Evolutionary conservation across 2,888 invertebrate species (phyloP).

Genomic region (Dysmachus trigonus): DNA sequence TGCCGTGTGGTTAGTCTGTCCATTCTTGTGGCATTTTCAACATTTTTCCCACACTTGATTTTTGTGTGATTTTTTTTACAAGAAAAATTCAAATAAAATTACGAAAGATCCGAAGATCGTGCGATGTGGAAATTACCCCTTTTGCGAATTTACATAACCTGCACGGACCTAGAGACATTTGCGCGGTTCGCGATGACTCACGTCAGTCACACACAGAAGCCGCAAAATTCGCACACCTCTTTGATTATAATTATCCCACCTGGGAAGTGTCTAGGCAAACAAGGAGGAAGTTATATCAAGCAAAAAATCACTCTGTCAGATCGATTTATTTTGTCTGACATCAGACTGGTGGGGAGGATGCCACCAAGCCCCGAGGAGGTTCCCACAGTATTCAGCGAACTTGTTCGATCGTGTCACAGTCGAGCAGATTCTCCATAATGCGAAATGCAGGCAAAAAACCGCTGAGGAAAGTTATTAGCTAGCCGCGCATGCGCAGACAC

Average conservation of each 20-base stretch:
- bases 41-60: constrained; percentile 46
- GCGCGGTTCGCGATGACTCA: neutral
- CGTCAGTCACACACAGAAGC: neutral
- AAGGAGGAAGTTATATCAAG: neutral
- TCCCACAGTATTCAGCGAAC: constrained; percentile 42
- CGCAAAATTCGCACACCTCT: neutral
- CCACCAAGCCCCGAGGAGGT: constrained; percentile 12
- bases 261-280: constrained; percentile 1
- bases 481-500: constrained; percentile 34
- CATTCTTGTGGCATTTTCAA: constrained; percentile 13
- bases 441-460: constrained; percentile 12
- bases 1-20: constrained; percentile 5
- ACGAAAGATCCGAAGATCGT: constrained; percentile 26
- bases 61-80: neutral
- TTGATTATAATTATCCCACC: constrained; percentile 25
- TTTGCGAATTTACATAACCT: constrained; percentile 26
- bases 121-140: constrained; percentile 11
- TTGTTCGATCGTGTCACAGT: constrained; percentile 44
- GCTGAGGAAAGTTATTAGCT: constrained; percentile 7
- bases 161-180: neutral
- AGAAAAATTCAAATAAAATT: constrained; percentile 32
- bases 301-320: constrained; percentile 8
- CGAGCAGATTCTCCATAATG: constrained; percentile 8
- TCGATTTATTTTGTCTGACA: constrained; percentile 12
- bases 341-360: neutral